A percentile compares a stretch with the other conserved stretches of the same genome.
phyloP scores from a whole-genome alignment of 2,113 vertebrate species.

The Paracanthobrama guichenoti region DNA sequence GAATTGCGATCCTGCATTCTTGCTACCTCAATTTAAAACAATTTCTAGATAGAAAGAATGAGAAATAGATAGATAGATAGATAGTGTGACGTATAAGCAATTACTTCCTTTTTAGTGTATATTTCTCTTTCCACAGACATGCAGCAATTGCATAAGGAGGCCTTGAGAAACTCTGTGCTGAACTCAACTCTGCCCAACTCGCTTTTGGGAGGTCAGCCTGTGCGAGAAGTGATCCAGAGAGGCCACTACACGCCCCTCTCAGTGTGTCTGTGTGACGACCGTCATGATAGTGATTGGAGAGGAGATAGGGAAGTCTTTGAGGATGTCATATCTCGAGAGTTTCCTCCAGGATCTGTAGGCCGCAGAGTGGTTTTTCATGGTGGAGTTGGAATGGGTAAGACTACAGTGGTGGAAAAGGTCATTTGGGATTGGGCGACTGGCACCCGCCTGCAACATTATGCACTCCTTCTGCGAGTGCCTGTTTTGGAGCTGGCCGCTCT shows the following conservation, averaged over 20 bases:
- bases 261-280: not conserved
- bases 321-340: constrained; percentile 49
- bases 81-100: not conserved
- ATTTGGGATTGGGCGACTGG: constrained; percentile 68
- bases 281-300: not conserved
- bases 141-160: constrained; percentile 61
- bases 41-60: not conserved
- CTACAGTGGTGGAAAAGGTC: constrained; percentile 70
- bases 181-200: constrained; percentile 39
- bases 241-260: constrained; percentile 56
- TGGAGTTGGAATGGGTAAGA: constrained; percentile 75
- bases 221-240: constrained; percentile 55
- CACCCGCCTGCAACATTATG: constrained; percentile 61
- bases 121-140: constrained; percentile 46
- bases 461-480: constrained; percentile 65
- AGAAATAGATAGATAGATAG: not conserved
- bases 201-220: constrained; percentile 63
- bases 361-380: constrained; percentile 63
- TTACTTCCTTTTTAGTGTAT: not conserved
- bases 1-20: not conserved
- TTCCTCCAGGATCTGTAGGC: constrained; percentile 37
- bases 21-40: not conserved
- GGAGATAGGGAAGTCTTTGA: not conserved
- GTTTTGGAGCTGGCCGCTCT: constrained; percentile 58
- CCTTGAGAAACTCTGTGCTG: constrained; percentile 48